Base-by-base conservation (phyloP, 2,888 invertebrate genomes). In the Drosophila mimetica region DNA sequence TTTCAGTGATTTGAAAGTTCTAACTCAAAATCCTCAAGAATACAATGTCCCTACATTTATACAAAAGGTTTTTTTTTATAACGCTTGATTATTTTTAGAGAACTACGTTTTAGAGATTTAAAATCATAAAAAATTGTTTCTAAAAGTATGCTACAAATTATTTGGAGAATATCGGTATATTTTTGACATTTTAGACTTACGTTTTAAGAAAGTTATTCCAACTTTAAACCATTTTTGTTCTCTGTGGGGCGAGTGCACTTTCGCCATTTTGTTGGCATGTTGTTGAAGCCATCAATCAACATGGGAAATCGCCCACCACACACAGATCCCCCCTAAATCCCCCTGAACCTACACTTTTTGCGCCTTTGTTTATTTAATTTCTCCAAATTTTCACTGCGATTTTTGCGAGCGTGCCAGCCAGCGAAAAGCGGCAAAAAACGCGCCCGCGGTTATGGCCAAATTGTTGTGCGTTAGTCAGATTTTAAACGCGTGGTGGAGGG, bases 321-420 rank as follows among this genome's bases (percentile, higher is more conserved):
- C 28, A 39, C 57, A 22, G 30, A 39, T 44, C 16, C 39, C 39
- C 18, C 9, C 2, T 25, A 22, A 22, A 22, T 22, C 30, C 25
- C 16, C 37, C 37, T 25, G 9, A 16, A 25, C 22, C 42, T 4
- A 5, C 37, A 6, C 28, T 71, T 83, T 59, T 54, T 44, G 11
- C 50, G 32, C 25, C 59, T 71, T 69, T 88, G 88, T 89, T 88
- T 88, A 88, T 89, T 89, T 89, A 89, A 89, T 88, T 88, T 64
- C 66, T 44, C 46, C 53, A 78, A 82, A 85, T 83, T 67, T 87
- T 77, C 77, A 71, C 74, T 75, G 83, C 75, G 73, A 77, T 84
- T 84, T 72, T 84, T 79, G 51, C 50, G 52, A 55, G 66, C 58
- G 39, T 41, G 55, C 63, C 55, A 69, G 70, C 72, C 71, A 66